Evolutionary conservation across 2,888 invertebrate genomes (phyloP).

Genomic region (Vesta saturnalis): DNA sequence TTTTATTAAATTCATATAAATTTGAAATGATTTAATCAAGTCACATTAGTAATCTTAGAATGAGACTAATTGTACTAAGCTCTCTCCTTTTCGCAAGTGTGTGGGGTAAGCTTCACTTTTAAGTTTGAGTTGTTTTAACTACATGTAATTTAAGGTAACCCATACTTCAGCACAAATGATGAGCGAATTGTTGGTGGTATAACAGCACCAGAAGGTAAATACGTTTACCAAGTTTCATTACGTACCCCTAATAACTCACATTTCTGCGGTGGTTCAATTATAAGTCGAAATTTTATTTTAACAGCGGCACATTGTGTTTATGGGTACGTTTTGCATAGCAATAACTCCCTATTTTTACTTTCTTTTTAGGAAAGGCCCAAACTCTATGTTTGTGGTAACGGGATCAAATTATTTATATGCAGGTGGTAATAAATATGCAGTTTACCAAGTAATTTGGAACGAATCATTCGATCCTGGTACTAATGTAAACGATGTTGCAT

Average conservation of each 20-base stretch:
- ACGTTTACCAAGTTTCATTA: conserved; percentile 66
- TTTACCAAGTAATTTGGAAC: conserved; percentile 61
- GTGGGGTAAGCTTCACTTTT: not conserved
- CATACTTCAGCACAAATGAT: too few species aligned
- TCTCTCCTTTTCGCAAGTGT: not conserved
- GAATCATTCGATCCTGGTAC: conserved; percentile 57
- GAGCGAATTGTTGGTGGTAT: conserved; percentile 65
- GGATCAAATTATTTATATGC: conserved; percentile 63
- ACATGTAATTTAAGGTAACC: not conserved
- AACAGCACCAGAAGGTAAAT: conserved; percentile 64
- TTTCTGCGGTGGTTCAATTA: conserved; percentile 70
- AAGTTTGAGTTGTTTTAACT: not conserved
- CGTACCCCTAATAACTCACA: conserved; percentile 64
- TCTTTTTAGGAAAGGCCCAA: conserved; percentile 2
- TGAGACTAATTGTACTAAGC: not conserved
- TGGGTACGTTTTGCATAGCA: conserved; percentile 30
- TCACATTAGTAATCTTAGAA: not conserved
- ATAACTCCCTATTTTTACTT: not conserved
- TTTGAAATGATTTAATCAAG: not conserved
- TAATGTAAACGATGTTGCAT: conserved; percentile 42
- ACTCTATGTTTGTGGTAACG: conserved; percentile 57
- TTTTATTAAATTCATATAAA: not conserved
- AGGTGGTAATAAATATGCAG: conserved; percentile 61
- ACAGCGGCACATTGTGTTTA: conserved; percentile 43
- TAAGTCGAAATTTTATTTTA: conserved; percentile 63